Percentiles rank a stretch among this genome's conserved stretches.
Conservation (phyloP, 2,797 vertebrate genomes). For the Delichon dasypus region DNA sequence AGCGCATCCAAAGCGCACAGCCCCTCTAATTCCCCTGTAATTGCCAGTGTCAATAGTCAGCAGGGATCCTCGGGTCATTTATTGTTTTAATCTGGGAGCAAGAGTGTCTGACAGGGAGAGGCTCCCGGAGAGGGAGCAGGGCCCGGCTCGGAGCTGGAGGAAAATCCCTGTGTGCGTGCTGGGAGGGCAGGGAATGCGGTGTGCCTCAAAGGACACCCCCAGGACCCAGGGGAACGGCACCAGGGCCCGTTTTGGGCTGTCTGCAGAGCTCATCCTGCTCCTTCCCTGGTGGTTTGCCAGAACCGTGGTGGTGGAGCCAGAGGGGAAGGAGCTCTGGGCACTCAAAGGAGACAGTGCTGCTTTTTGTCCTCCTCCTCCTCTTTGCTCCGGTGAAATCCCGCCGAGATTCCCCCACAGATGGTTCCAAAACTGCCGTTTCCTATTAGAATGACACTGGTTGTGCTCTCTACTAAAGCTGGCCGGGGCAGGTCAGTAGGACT, state of each 20-base stretch:
- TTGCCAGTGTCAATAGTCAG: conserved; percentile 50
- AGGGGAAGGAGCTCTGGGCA: neutral
- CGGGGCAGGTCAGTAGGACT: neutral
- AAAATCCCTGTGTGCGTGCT: neutral
- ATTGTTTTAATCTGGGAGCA: conserved; percentile 64
- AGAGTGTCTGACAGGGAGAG: neutral
- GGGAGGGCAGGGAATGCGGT: neutral
- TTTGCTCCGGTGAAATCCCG: neutral
- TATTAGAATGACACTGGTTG: neutral
- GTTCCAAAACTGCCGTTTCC: neutral
- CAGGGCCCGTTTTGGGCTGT: rapidly evolving
- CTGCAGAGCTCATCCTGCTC: neutral
- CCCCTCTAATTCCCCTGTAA: conserved; percentile 35
- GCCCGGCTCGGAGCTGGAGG: neutral
- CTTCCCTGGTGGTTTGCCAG: neutral
- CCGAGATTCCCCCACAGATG: neutral
- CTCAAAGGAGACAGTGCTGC: neutral
- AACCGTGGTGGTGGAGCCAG: neutral
- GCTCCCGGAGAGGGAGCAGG: neutral
- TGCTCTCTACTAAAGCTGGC: neutral
- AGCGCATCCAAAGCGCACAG: conserved; percentile 48
- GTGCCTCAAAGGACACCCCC: rapidly evolving
- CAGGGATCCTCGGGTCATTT: conserved; percentile 29
- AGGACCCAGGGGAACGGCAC: neutral
- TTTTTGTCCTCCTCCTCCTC: neutral